Evolutionary conservation across 2,888 invertebrate species (phyloP).

Genomic region (Ormyrus labotus): DNA sequence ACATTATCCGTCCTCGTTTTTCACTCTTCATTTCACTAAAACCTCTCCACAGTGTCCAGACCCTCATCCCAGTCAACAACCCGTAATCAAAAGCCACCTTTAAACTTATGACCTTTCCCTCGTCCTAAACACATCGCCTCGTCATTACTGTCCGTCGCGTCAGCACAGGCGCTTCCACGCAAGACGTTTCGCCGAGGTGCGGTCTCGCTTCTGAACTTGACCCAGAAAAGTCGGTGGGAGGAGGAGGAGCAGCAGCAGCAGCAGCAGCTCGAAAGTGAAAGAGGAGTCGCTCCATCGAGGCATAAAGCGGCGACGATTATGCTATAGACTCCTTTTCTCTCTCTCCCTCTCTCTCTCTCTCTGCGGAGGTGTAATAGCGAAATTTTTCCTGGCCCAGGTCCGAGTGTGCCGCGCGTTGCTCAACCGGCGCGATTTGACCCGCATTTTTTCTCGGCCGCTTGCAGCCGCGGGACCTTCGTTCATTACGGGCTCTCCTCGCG

Average conservation of each 20-base stretch:
- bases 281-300: constrained; percentile 25
- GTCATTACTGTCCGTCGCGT: too few species aligned
- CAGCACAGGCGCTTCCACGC: background rate
- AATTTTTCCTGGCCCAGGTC: background rate
- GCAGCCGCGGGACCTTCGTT: constrained; percentile 9
- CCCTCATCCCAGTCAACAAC: too few species aligned
- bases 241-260: background rate
- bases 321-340: background rate
- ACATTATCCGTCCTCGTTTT: too few species aligned
- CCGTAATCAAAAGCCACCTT: too few species aligned
- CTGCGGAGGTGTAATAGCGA: constrained; percentile 11
- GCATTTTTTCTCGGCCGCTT: constrained; percentile 22
- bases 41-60: too few species aligned
- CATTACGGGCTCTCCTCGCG: background rate
- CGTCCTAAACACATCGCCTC: too few species aligned
- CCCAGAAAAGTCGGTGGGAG: constrained; percentile 36
- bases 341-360: background rate
- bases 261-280: constrained; percentile 39
- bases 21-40: too few species aligned
- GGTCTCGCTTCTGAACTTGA: constrained; percentile 42
- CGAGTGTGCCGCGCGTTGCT: background rate
- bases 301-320: constrained; percentile 21
- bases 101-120: too few species aligned
- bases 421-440: constrained; percentile 16
- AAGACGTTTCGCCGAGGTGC: constrained; percentile 15